Evolutionary conservation across 2,888 invertebrate species (phyloP), one percentile per base, ranked within the genome.

Genomic region (Ornithoptera priamus): DNA sequence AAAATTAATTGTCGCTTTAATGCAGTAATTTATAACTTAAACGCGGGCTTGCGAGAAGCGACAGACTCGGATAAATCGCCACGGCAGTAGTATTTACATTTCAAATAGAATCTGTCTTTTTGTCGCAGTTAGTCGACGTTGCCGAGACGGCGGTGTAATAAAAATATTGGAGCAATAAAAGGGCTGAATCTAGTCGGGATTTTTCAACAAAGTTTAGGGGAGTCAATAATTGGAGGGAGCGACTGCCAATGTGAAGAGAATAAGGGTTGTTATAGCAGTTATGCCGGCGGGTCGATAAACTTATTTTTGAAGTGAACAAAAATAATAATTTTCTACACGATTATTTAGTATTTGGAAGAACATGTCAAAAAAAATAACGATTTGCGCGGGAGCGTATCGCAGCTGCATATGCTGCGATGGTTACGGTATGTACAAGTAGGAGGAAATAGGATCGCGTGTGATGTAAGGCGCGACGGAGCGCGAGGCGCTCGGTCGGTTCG

Each of bases 211-310:
- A 90, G 83, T 90, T 89, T 88, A 87, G 90, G 92, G 91, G 90
- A 90, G 88, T 87, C 85, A 87, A 90, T 91, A 90, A 91, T 91
- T 90, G 87, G 87, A 89, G 92, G 91, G 91, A 88, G 89, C 89
- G 87, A 88, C 85, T 81, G 84, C 81, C 81, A 81, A 85, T 87
- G 82, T 85, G 85, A 81, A 88, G 84, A 85, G 87, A 89, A 87
- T 88, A 89, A 90, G 91, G 92, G 92, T 89, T 89, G 89, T 88
- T 89, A 87, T 87, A 81, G 85, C 84, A 79, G 85, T 77, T 80
- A 79, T 77, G 81, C 76, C 76, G 84, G 63, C 42, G 89, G 92
- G 90, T 90, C 91, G 91, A 90, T 88, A 90, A 89, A 90, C 87
- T 91, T 91, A 76, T 76, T 67, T 75, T 73, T 76, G 69, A 73